These are phyloP conservation scores for Brienomyrus longianalis DNA, from an alignment of 2,113 vertebrate species.

Conservation along the genomic window DNA sequence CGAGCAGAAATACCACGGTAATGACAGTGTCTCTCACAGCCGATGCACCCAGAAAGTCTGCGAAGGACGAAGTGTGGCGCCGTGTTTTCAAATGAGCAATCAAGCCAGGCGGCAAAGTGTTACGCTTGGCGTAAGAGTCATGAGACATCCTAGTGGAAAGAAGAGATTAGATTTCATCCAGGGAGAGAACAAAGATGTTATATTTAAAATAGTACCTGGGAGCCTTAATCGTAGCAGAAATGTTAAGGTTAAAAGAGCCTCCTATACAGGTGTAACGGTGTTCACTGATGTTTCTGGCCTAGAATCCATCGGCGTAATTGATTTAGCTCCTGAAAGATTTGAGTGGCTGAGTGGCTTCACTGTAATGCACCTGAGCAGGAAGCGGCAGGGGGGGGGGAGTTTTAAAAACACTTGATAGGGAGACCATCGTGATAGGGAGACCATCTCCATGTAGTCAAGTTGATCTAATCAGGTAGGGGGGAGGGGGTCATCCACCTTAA, in stretches of 20 bases:
- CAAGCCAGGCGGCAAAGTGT: conserved; percentile 6
- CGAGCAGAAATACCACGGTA: background rate
- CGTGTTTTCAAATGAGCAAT: conserved; percentile 6
- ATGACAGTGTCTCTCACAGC: background rate
- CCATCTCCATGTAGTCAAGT: background rate
- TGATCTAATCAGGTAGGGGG: background rate
- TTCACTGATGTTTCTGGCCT: background rate
- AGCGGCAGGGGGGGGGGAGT: background rate
- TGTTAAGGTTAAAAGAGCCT: background rate
- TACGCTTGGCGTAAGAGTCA: background rate
- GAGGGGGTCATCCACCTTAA: background rate
- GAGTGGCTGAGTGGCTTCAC: background rate
- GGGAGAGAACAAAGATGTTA: background rate
- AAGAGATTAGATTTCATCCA: background rate
- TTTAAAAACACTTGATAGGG: background rate
- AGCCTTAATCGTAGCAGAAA: background rate
- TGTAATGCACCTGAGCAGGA: background rate
- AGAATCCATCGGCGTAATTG: conserved; percentile 6
- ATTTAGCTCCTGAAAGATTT: conserved; percentile 19
- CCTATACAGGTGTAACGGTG: background rate
- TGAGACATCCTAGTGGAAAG: background rate
- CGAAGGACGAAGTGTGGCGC: background rate
- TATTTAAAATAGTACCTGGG: background rate
- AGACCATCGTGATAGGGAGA: background rate
- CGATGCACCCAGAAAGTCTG: background rate